These are phyloP conservation scores for Drosophila nr. medialis DNA, from an alignment of 2,888 invertebrate species.

Conservation along the genomic window DNA sequence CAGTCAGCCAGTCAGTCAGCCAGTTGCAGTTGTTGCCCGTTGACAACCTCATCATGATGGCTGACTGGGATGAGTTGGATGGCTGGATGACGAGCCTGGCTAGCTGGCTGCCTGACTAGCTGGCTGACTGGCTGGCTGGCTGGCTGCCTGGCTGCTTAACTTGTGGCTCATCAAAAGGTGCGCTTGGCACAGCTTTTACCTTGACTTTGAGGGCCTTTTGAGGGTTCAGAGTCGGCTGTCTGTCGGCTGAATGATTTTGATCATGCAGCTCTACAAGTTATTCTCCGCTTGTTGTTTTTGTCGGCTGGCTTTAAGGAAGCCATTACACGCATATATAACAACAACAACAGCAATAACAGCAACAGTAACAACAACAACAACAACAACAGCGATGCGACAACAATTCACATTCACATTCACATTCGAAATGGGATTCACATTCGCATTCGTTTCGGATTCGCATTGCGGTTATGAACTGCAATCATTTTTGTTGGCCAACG, in stretches of 20 bases:
- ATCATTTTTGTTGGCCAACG: slow-evolving; percentile 63
- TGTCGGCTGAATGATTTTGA: slow-evolving; percentile 75
- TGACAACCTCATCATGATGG: slow-evolving; percentile 73
- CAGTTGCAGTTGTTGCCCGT: slow-evolving; percentile 36
- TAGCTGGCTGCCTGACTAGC: slow-evolving; percentile 28
- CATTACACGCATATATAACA: slow-evolving; percentile 76
- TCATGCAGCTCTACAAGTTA: slow-evolving; percentile 53
- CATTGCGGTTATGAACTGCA: slow-evolving; percentile 68
- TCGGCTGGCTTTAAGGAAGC: slow-evolving; percentile 74
- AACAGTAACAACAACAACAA: too few species aligned
- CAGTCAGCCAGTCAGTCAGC: background rate
- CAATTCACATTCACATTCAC: slow-evolving; percentile 56
- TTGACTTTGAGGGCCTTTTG: slow-evolving; percentile 46
- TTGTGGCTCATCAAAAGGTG: slow-evolving; percentile 49
- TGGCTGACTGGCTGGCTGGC: slow-evolving; percentile 9
- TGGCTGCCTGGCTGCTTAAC: slow-evolving; percentile 8
- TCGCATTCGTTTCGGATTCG: slow-evolving; percentile 31
- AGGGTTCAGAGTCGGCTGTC: slow-evolving; percentile 8
- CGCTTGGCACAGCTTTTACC: slow-evolving; percentile 37
- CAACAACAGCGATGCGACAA: slow-evolving; percentile 35
- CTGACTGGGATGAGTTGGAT: slow-evolving; percentile 24
- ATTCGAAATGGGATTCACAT: slow-evolving; percentile 41
- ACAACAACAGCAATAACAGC: slow-evolving; percentile 21
- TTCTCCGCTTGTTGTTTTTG: slow-evolving; percentile 31
- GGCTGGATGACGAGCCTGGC: slow-evolving; percentile 3